Evolutionary conservation across 2,113 vertebrate genomes (phyloP), one percentile per base, ranked within the genome.

Genomic region (Diadophis punctatus): DNA sequence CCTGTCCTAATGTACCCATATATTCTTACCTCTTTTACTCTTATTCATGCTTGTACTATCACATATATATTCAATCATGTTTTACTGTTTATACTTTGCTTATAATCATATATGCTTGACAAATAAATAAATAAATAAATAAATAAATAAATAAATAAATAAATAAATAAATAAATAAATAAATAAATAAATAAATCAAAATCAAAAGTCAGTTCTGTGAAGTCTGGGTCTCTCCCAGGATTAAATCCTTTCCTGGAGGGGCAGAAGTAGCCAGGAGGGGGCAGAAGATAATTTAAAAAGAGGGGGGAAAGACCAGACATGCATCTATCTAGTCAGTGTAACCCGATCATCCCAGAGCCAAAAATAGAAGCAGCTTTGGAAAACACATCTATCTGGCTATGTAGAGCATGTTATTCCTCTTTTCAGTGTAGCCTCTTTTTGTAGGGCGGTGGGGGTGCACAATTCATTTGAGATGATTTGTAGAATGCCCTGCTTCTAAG

Each of bases 281-380:
- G n/a, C 86, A 91, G 90, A 43, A 23, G 56, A 20, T 89, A 90
- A 58, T 30, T 90, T 12, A 25, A 55, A 55, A 90, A 51, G 86
- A 51, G 5, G 49, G 30, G 27, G 9, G 43, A 30, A 8, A 43
- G 22, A 84, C 22, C 51, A 39, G 51, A 43, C 30, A 2, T 16
- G 5, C 5, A 46, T 46, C 58, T 25, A 8, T 9, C 16, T 55
- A 49, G 7, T 20, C 49, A 4, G 1, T 55, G 58, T 55, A 90
- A 93, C 49, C 53, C 46, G 63, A 91, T 2, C 16, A 0, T 0
- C 22, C 56, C 52, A 0, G n/a, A 0, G 3, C 86, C 49, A 91
- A 12, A 22, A 0, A 92, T 89, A 89, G 74, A 90, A 84, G 48
- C 25, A 14, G 14, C 48, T 80, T 92, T 49, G 52, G 51, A 92